Evolutionary conservation across 1,140 invertebrate genomes (phyloP), one percentile per base, ranked within the genome.

Genomic region (Asobara japonica): DNA sequence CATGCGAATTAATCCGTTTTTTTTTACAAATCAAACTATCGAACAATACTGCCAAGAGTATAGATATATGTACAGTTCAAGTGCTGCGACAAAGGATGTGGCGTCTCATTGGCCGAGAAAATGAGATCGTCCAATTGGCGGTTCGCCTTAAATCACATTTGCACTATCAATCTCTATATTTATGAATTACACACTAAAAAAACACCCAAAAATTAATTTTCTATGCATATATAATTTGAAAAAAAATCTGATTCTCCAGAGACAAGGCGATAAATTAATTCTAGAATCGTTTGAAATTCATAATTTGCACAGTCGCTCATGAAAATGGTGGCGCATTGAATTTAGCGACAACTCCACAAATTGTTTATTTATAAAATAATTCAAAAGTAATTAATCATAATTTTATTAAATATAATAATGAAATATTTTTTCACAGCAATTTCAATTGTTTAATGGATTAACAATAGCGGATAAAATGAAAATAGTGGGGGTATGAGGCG

Each of bases 401-500:
- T 2, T 18, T 8, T 18, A 65, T 25, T 18, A 48, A 22, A 0
- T 0, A 18, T 29, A 18, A 4, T 7, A 68, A 16, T 20, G 13
- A 20, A 41, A 29, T 22, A 36, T 60, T 69, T 69, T 69, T 69
- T 30, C 3, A 8, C 0, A 60, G 10, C 18, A 22, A 33, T 27
- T 61, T 29, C 2, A 25, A 5, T 5, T 5, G 38, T n/a, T 30
- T 29, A 22, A 36, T 30, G 2, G 4, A 20, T 27, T 66, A 72
- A 66, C 18, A 38, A 72, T 38, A 6, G 1, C 36, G 13, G 0
- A 60, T 25, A 33, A 30, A 61, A n/a, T 36, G 7, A 65, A 48
- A 51, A 48, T 62, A 36, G 71, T 33, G 56, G 65, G 65, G 61
- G 65, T n/a, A 64, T 18, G 36, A 25, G n/a, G 48, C 51, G 66